Percentiles rank a stretch among this genome's conserved stretches.
phyloP scores from a whole-genome alignment of 2,113 vertebrate species.

The Apodemus sylvaticus region DNA sequence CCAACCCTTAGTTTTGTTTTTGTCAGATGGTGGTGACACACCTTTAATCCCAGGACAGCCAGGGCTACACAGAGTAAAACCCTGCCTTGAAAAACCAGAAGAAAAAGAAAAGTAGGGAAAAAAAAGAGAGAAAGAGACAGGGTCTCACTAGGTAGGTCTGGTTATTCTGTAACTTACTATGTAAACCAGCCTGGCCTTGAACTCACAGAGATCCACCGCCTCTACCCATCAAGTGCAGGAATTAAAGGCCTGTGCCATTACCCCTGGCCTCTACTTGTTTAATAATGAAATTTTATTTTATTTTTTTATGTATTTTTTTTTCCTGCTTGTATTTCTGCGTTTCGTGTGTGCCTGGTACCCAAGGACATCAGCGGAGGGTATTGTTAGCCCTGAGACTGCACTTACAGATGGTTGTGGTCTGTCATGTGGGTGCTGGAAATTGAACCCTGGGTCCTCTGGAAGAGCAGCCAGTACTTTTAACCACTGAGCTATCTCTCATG shows the following conservation, averaged over 20 bases:
- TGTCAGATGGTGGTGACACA: background rate
- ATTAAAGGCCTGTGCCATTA: background rate
- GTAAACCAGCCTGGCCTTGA: background rate
- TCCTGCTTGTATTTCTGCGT: background rate
- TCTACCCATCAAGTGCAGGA: background rate
- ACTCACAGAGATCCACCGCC: background rate
- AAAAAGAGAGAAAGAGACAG: background rate
- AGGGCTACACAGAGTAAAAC: background rate
- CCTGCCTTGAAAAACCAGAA: background rate
- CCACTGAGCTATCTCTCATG: background rate
- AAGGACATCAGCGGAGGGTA: background rate
- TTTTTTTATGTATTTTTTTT: background rate
- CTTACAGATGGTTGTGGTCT: background rate
- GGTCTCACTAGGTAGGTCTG: background rate
- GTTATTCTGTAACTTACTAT: background rate
- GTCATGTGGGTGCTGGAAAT: background rate
- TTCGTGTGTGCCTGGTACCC: background rate
- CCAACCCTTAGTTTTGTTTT: background rate
- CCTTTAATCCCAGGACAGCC: background rate
- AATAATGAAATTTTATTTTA: background rate
- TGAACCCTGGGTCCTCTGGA: background rate
- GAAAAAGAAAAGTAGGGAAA: background rate
- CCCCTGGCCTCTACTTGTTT: background rate
- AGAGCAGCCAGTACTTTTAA: background rate
- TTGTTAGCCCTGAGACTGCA: background rate